Evolutionary conservation across 2,113 vertebrate species (phyloP), one percentile per base, ranked within the genome.

Genomic region (Forbesichthys papilliferus): DNA sequence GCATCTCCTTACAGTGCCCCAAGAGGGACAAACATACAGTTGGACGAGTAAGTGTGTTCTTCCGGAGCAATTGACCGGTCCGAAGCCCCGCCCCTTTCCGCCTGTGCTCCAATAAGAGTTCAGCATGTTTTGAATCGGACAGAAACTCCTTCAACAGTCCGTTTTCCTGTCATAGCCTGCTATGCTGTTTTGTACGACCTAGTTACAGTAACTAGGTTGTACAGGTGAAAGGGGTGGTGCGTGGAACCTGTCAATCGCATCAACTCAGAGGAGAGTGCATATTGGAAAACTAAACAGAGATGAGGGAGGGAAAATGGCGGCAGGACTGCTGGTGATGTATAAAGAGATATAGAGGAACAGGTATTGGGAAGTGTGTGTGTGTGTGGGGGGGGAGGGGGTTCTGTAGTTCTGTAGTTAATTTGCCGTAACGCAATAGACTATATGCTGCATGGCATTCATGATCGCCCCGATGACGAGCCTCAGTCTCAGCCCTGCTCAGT

Each of bases 391-490:
- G 66, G 73, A 78, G 48, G 12, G 66, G 71, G 73, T 73, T 61
- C 70, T 12, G 13, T 59, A 78, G 78, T 56, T 36, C 16, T 16
- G 16, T 16, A 16, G 84, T 83, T 87, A 84, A 86, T 89, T 81
- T 77, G 78, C 81, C 80, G 75, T 78, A 88, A 88, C 81, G 74
- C 83, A 79, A 88, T 71, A 49, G 73, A 87, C 71, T 57, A 48
- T 57, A 48, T 83, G 87, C 82, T 87, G 85, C 83, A 69, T 86
- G 67, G 68, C 78, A 87, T 89, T 77, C 27, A 83, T 74, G 75
- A 67, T 81, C 80, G 12, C 47, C 34, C 2, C 27, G 27, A 27
- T 27, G 27, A 27, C 2, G 27, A 27, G 27, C 27, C 66, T 75
- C 55, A 20, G 20, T 62, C 69, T 69, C 61, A 14, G 46, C 34